phyloP scores from a whole-genome alignment of 1,140 invertebrate species.

The Drosophila ironensis region DNA sequence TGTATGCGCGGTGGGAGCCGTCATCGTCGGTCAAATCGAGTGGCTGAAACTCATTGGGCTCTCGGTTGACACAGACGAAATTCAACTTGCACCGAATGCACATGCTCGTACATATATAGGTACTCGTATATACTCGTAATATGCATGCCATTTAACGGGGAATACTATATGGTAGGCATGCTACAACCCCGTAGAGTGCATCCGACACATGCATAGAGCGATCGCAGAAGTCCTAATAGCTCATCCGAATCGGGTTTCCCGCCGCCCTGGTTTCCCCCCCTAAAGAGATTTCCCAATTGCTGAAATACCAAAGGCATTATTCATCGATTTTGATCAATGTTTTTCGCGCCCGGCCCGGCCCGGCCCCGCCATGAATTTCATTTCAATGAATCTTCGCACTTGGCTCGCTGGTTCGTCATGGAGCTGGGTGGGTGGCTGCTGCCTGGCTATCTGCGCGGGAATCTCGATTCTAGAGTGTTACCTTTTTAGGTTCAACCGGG shows the following conservation, averaged over 20 bases:
- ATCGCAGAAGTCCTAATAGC: no score
- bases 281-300: conserved; percentile 56
- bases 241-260: no score
- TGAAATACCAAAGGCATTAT: conserved; percentile 45
- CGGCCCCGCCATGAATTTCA: conserved; percentile 2
- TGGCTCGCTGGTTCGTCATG: conserved; percentile 35
- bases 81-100: conserved; percentile 22
- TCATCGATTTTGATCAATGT: conserved; percentile 35
- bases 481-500: no score
- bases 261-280: no score
- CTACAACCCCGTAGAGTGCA: no score
- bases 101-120: no score
- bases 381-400: conserved; percentile 42
- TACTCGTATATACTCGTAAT: no score
- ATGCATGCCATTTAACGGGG: no score
- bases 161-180: no score
- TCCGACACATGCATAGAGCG: no score
- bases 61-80: conserved; percentile 26
- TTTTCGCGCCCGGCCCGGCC: conserved; percentile 1
- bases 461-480: no score
- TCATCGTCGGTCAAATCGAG: neutral
- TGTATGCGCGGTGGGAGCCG: conserved; percentile 19
- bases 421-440: conserved; percentile 9
- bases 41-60: conserved; percentile 19
- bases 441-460: no score